phyloP scores from a whole-genome alignment of 2,113 vertebrate genomes.

The Epinephelus lanceolatus region DNA sequence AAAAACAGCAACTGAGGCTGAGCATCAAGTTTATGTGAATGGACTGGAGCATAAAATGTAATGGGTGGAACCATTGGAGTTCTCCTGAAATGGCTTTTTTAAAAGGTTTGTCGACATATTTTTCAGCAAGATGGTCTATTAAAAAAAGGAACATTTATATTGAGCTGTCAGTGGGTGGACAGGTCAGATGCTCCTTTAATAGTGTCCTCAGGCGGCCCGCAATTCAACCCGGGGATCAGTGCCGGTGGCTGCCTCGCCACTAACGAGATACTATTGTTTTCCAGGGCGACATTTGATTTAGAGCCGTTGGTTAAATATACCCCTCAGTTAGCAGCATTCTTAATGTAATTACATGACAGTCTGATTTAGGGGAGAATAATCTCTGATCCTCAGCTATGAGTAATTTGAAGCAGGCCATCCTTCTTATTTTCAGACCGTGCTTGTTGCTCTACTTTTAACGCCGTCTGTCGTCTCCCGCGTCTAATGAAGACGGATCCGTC shows the following conservation, averaged over 20 bases:
- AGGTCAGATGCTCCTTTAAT: slow-evolving; percentile 76
- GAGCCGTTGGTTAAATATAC: slow-evolving; percentile 64
- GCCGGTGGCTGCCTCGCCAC: slow-evolving; percentile 39
- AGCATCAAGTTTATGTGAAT: slow-evolving; percentile 81
- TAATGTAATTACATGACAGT: slow-evolving; percentile 67
- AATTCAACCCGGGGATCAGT: slow-evolving; percentile 56
- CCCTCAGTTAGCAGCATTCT: slow-evolving; percentile 60
- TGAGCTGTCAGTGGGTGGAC: slow-evolving; percentile 72
- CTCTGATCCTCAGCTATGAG: slow-evolving; percentile 42
- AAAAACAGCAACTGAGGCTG: slow-evolving; percentile 80
- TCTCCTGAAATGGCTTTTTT: slow-evolving; percentile 76
- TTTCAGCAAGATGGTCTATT: slow-evolving; percentile 77
- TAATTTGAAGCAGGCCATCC: slow-evolving; percentile 37
- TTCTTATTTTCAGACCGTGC: slow-evolving; percentile 47
- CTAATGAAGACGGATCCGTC: slow-evolving; percentile 66
- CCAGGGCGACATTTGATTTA: slow-evolving; percentile 59
- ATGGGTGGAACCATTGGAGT: slow-evolving; percentile 78
- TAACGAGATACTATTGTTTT: slow-evolving; percentile 75
- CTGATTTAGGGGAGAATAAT: slow-evolving; percentile 59
- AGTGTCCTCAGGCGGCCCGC: slow-evolving; percentile 62
- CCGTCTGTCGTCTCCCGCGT: slow-evolving; percentile 13
- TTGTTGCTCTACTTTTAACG: slow-evolving; percentile 42
- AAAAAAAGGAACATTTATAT: slow-evolving; percentile 75
- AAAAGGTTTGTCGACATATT: slow-evolving; percentile 78
- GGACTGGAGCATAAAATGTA: slow-evolving; percentile 81